These are phyloP conservation scores for Virgularia gustaviana DNA, from an alignment of 92 coral and sea anemone genomes.

Conservation along the genomic window DNA sequence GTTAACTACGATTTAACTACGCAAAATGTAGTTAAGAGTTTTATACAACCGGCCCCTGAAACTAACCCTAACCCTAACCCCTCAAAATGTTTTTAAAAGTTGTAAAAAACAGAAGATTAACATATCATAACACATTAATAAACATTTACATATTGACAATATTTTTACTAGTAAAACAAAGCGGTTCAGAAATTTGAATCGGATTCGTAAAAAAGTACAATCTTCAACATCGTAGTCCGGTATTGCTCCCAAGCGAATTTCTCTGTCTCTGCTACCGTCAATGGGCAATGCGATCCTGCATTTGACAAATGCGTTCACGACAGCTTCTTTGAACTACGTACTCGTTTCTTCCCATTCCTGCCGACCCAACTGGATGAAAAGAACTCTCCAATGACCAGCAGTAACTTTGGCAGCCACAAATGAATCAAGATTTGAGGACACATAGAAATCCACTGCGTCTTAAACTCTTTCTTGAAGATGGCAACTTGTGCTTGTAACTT, in stretches of 20 bases:
- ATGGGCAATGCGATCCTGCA: slow-evolving; percentile 46
- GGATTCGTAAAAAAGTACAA: no score
- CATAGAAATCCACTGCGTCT: slow-evolving; percentile 39
- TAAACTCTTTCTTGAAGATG: slow-evolving; percentile 42
- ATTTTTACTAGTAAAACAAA: no score
- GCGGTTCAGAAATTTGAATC: no score
- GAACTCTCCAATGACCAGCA: slow-evolving; percentile 40
- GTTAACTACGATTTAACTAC: no score
- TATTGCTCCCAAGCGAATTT: slow-evolving; percentile 39
- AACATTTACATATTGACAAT: no score
- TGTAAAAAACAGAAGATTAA: no score
- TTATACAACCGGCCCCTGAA: no score
- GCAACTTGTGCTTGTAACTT: slow-evolving; percentile 52
- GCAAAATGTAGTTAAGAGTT: no score
- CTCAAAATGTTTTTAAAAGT: no score
- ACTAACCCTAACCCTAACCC: no score
- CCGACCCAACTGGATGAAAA: slow-evolving; percentile 39
- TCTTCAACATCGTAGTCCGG: slow-evolving; percentile 46
- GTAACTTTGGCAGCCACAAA: slow-evolving; percentile 46
- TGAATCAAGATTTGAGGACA: slow-evolving; percentile 36
- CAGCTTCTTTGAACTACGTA: slow-evolving; percentile 29
- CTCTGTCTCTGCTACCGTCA: slow-evolving; percentile 43
- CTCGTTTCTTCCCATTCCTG: slow-evolving; percentile 49
- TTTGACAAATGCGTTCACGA: slow-evolving; percentile 33
- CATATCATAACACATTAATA: no score